Conservation (phyloP, 2,888 invertebrate genomes). For the Linyphia triangularis region DNA sequence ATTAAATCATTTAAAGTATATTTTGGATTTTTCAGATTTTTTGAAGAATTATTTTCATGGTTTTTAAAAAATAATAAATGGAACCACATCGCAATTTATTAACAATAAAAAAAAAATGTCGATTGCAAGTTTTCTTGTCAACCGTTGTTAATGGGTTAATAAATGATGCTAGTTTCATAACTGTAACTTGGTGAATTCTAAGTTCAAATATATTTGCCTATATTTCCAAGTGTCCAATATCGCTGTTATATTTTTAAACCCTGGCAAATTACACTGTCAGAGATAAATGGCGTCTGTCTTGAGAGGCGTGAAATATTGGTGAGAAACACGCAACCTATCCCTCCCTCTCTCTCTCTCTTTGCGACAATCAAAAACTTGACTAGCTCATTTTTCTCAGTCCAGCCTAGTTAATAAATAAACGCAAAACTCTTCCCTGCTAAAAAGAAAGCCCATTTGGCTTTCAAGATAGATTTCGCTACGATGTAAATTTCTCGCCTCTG, state of each 20-base stretch:
- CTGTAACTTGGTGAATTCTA: too few relatives aligned
- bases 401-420: background rate
- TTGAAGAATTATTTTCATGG: too few relatives aligned
- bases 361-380: background rate
- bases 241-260: constrained; percentile 29
- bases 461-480: constrained; percentile 27
- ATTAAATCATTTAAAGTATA: too few relatives aligned
- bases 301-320: constrained; percentile 17
- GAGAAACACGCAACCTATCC: constrained; percentile 1
- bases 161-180: too few relatives aligned
- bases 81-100: too few relatives aligned
- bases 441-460: background rate
- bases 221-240: background rate
- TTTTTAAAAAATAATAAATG: too few relatives aligned
- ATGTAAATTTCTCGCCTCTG: constrained; percentile 45
- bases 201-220: too few relatives aligned
- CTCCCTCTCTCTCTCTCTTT: background rate
- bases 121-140: too few relatives aligned
- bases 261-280: constrained; percentile 48
- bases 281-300: constrained; percentile 20
- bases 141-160: too few relatives aligned
- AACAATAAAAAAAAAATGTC: too few relatives aligned
- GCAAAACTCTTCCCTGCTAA: background rate
- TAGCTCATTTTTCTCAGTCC: background rate
- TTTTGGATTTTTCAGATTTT: too few relatives aligned